phyloP scores from a whole-genome alignment of 2,113 vertebrate species.

The Silurus asotus region DNA sequence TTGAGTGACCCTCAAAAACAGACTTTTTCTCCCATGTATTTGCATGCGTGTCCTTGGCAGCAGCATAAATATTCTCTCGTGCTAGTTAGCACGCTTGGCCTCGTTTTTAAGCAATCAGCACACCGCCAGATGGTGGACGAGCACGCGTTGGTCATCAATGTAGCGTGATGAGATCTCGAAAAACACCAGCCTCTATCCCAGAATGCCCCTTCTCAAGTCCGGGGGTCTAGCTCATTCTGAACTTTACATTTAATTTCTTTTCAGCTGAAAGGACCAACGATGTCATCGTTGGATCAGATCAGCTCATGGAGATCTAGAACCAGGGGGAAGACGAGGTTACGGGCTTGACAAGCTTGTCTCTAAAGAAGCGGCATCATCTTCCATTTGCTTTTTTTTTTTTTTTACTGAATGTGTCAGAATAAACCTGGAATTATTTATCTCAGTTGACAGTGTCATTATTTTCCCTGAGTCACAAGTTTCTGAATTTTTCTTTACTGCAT shows the following conservation, averaged over 20 bases:
- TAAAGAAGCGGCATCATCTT: slow-evolving; percentile 15
- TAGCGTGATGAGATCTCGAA: neutral
- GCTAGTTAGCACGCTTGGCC: neutral
- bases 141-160: neutral
- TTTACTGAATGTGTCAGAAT: slow-evolving; percentile 66
- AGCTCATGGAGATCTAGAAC: slow-evolving; percentile 96
- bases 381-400: slow-evolving; percentile 52
- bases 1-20: slow-evolving; percentile 17
- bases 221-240: slow-evolving; percentile 4
- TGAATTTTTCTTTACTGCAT: neutral
- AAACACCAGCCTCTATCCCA: slow-evolving; percentile 8
- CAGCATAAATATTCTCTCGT: neutral
- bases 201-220: neutral
- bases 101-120: neutral
- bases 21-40: slow-evolving; percentile 2
- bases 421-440: slow-evolving; percentile 68
- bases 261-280: slow-evolving; percentile 92
- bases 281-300: slow-evolving; percentile 93
- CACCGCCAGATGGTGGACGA: neutral
- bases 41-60: slow-evolving; percentile 6
- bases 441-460: slow-evolving; percentile 1
- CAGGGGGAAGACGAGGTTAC: neutral
- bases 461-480: neutral
- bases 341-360: slow-evolving; percentile 45
- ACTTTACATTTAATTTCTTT: slow-evolving; percentile 51